Evolutionary conservation across 2,113 vertebrate genomes (phyloP).

Genomic region (Pimephales promelas): DNA sequence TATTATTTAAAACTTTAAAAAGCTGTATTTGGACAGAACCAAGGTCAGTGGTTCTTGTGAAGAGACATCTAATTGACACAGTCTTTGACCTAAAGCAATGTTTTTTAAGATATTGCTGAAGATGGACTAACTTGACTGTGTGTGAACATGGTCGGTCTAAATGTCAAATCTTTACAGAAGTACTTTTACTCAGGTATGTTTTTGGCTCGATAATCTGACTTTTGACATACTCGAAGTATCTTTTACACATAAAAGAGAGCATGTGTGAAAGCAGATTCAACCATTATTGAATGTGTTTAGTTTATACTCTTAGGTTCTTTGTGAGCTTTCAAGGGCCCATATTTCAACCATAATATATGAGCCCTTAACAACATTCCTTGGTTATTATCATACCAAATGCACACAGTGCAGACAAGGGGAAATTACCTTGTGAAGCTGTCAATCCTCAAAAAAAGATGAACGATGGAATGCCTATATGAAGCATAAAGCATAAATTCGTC

Average conservation of each 20-base stretch:
- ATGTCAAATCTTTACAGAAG: background rate
- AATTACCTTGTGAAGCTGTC: constrained; percentile 66
- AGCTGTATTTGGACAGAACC: background rate
- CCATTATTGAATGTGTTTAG: constrained; percentile 56
- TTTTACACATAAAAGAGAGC: background rate
- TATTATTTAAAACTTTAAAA: too few relatives aligned
- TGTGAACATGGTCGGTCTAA: background rate
- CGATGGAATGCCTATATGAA: constrained; percentile 1
- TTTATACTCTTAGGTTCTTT: constrained; percentile 57
- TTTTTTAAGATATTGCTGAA: background rate
- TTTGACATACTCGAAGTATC: background rate
- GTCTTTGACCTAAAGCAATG: background rate
- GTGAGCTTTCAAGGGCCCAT: constrained; percentile 58
- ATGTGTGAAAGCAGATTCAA: constrained; percentile 23
- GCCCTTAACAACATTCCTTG: constrained; percentile 69
- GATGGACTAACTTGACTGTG: background rate
- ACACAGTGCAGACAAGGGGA: constrained; percentile 61
- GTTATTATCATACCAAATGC: constrained; percentile 67
- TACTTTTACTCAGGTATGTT: background rate
- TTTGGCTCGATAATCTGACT: background rate
- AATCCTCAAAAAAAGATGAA: constrained; percentile 27
- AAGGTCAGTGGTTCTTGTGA: constrained; percentile 1
- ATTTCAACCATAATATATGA: constrained; percentile 72
- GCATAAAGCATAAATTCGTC: background rate
- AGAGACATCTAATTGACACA: background rate